Evolutionary conservation across 2,888 invertebrate species (phyloP).

Genomic region (Sympetrum striolatum): DNA sequence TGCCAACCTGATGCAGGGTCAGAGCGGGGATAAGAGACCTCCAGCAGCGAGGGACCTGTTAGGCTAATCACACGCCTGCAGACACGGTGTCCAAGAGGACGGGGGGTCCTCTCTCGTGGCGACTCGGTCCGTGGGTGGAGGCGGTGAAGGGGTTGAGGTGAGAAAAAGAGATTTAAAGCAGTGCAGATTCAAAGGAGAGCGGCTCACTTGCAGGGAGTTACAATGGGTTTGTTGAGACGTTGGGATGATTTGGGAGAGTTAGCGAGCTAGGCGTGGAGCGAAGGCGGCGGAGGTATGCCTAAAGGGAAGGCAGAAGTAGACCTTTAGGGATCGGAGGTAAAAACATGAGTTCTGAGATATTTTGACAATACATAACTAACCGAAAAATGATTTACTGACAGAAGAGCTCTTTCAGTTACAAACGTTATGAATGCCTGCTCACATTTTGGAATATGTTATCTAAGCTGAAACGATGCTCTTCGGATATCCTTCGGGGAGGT

Average conservation of each 20-base stretch:
- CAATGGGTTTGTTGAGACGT: background rate
- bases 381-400: too few species aligned
- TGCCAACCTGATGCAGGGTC: background rate
- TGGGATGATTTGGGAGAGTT: background rate
- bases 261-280: background rate
- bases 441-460: too few species aligned
- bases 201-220: background rate
- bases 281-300: background rate
- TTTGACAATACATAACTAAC: too few species aligned
- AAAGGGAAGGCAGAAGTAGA: too few species aligned
- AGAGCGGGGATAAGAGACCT: background rate
- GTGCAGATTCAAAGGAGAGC: background rate
- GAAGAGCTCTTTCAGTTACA: too few species aligned
- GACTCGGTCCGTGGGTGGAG: background rate
- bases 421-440: too few species aligned
- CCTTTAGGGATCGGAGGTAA: too few species aligned
- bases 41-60: constrained; percentile 35
- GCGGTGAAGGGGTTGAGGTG: background rate
- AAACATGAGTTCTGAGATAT: too few species aligned
- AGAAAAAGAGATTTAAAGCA: background rate
- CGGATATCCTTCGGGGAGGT: too few species aligned
- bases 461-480: too few species aligned
- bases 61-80: constrained; percentile 25
- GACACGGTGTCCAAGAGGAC: constrained; percentile 13
- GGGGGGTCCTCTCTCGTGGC: background rate